These are phyloP conservation scores for Rhabdornis inornatus DNA, from an alignment of 2,113 vertebrate genomes.

Conservation along the genomic window DNA sequence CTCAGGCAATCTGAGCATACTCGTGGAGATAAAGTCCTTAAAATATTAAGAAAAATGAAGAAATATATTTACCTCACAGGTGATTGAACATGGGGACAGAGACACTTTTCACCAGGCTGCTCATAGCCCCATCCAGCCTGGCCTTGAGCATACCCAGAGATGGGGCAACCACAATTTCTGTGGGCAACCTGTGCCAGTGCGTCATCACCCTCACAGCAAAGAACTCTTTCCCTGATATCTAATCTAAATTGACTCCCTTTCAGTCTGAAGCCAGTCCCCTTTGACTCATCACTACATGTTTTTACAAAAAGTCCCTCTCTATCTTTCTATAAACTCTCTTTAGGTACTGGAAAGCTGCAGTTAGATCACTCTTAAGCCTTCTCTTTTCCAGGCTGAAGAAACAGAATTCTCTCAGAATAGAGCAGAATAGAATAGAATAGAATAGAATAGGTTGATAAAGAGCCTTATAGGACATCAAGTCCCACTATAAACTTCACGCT, in stretches of 20 bases:
- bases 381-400: neutral
- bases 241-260: neutral
- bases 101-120: neutral
- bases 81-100: neutral
- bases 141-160: neutral
- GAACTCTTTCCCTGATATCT: neutral
- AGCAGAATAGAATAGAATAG: neutral
- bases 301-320: neutral
- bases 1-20: neutral
- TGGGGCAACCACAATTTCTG: neutral
- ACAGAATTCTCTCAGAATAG: neutral
- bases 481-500: neutral
- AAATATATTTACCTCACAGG: neutral
- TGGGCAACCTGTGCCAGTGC: neutral
- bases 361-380: neutral
- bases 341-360: neutral
- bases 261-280: neutral
- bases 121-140: neutral
- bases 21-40: neutral
- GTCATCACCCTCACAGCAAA: neutral
- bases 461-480: neutral
- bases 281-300: neutral
- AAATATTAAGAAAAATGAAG: neutral
- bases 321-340: neutral
- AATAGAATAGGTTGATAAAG: neutral